Percentiles rank a stretch among this genome's conserved stretches.
phyloP scores from a whole-genome alignment of 2,113 vertebrate species.

The Microtus pennsylvanicus region DNA sequence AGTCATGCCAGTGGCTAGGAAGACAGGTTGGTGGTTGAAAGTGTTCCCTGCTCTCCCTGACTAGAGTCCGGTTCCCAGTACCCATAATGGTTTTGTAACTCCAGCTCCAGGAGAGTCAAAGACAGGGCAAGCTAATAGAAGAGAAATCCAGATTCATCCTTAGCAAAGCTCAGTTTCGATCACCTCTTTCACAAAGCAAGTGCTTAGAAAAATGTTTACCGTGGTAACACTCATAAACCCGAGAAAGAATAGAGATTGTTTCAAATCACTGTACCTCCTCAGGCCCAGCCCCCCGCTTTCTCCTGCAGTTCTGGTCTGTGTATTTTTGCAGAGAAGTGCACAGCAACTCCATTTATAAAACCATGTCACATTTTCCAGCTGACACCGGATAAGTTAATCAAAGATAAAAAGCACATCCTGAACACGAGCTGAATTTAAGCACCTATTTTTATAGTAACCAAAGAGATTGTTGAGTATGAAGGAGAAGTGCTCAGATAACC shows the following conservation, averaged over 20 bases:
- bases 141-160: constrained; percentile 37
- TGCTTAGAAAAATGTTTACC: constrained; percentile 41
- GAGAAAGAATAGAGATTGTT: neutral
- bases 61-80: neutral
- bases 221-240: neutral
- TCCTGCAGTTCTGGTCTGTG: neutral
- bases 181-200: constrained; percentile 60
- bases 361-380: constrained; percentile 59
- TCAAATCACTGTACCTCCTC: neutral
- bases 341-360: constrained; percentile 63
- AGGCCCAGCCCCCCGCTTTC: neutral
- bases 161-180: constrained; percentile 77
- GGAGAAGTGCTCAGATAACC: neutral
- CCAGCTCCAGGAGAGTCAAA: neutral
- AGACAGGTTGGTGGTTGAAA: neutral
- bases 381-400: constrained; percentile 52
- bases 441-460: constrained; percentile 70
- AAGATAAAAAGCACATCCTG: constrained; percentile 52
- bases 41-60: neutral
- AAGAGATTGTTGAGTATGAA: constrained; percentile 24
- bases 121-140: constrained; percentile 79
- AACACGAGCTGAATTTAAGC: constrained; percentile 53
- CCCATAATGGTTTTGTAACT: neutral
- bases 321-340: constrained; percentile 58
- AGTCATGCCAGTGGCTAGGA: neutral